Base-by-base conservation (phyloP, 1,140 invertebrate species). In the Thaumetopoea pityocampa region DNA sequence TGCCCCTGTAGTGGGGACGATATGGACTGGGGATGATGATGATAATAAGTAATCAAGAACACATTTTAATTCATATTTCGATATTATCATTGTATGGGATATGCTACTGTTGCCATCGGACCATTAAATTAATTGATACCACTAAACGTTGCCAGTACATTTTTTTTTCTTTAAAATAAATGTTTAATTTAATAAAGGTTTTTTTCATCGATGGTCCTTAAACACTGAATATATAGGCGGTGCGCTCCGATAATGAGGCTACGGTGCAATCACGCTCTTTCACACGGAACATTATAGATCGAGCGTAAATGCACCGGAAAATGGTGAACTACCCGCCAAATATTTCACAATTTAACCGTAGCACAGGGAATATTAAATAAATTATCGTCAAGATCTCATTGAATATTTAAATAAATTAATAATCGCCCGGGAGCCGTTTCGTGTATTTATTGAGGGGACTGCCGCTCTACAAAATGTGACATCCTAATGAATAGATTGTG, bases 241-340 rank as follows among this genome's bases (percentile, higher is more conserved):
- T n/a, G n/a, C n/a, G 23, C 8, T 27, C 4, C 18, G 40, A 26
- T 42, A 42, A 46, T 37, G 27, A 50, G 33, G 27, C 30, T 33
- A 18, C 19, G 10, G 12, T 34, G 47, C 38, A 50, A 55, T 55
- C 48, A 55, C 17, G 32, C 16, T 28, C 37, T 46, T 43, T 44
- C 33, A 36, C 32, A 20, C 17, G 20, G 6, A 26, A 43, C 15
- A 18, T 14, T 22, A 43, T 50, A 28, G 23, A 22, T 12, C 30
- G 29, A 28, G 37, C 29, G 23, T 10, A 24, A 57, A 49, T 46
- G 30, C 41, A 36, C 32, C 36, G 54, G 33, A 49, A 49, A 55
- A 56, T 48, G 14, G 33, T 22, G 29, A 37, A 19, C 12, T 29
- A 45, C 38, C n/a, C n/a, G n/a, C n/a, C 35, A 19, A 46, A 48